Evolutionary conservation across 2,113 vertebrate genomes (phyloP), one percentile per base, ranked within the genome.

Genomic region (Dicrurus megarhynchus): DNA sequence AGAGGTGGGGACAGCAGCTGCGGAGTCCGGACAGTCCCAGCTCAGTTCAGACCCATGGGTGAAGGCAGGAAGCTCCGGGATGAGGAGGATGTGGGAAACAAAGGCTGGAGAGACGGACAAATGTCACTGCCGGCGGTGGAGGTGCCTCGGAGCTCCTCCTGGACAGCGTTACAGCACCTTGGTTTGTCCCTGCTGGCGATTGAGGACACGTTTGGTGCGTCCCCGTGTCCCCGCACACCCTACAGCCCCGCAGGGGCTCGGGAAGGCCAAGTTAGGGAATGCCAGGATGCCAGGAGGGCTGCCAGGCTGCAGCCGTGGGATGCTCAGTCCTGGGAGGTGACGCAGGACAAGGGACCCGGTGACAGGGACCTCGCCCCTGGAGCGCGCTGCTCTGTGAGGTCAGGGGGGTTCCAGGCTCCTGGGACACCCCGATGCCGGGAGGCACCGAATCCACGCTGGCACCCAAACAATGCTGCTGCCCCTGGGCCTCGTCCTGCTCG

Each of bases 311-410:
- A 2, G 42, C 2, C 20, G 1, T 4, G 42, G 41, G 75, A 10
- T 21, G 49, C 33, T 24, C 49, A 12, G 39, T 3, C 16, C 26
- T 7, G 41, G 26, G 9, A 7, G 26, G 32, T 6, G 30, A 30
- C 55, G 1, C 1, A 4, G 46, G n/a, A n/a, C n/a, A n/a, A n/a
- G n/a, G 19, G 4, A 0, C 22, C 1, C 1, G 1, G 26, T 15
- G 27, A 18, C 50, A 2, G 9, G 24, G 46, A 8, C 10, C 6
- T 1, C 0, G 1, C 3, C 53, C 52, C 28, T 0, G n/a, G n/a
- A n/a, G n/a, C n/a, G n/a, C n/a, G n/a, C n/a, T n/a, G 7, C 4
- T 15, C 67, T 87, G 69, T 87, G 94, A 93, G 49, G 80, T 96
- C 94, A 28, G 20, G 5, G 2, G 3, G 4, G 21, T 4, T 19